These are phyloP conservation scores for Indri indri DNA, from an alignment of 2,113 vertebrate species.

Conservation along the genomic window DNA sequence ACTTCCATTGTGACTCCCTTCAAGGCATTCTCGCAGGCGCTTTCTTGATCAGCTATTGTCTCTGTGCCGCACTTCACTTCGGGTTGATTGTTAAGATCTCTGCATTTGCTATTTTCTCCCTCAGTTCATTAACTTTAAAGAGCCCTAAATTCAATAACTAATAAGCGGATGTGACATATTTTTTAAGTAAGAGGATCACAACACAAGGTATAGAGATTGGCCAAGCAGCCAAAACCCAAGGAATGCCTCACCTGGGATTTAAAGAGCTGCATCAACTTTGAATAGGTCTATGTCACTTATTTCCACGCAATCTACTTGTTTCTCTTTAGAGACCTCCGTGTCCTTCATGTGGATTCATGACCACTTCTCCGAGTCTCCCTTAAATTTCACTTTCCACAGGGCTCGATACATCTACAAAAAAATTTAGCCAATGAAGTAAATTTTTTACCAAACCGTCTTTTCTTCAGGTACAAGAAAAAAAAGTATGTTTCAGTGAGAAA, in stretches of 20 bases:
- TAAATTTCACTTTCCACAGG: not conserved
- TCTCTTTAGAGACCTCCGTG: not conserved
- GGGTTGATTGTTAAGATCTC: constrained; percentile 8
- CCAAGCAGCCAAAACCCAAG: not conserved
- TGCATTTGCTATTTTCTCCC: not conserved
- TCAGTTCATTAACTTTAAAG: constrained; percentile 32
- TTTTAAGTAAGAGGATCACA: not conserved
- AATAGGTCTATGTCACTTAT: not conserved
- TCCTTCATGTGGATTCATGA: not conserved
- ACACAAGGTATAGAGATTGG: not conserved
- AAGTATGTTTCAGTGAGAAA: not conserved
- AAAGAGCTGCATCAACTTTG: not conserved
- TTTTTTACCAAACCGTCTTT: not conserved
- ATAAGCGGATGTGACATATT: not conserved
- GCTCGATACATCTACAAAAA: not conserved
- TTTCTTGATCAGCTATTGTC: constrained; percentile 29
- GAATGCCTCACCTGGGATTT: not conserved
- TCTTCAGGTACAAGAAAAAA: not conserved
- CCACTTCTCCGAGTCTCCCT: not conserved
- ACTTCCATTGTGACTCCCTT: not conserved
- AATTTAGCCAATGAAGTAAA: not conserved
- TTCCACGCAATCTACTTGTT: not conserved
- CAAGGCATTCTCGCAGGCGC: not conserved
- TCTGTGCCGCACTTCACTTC: constrained; percentile 48
- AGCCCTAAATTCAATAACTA: not conserved